Evolutionary conservation across 2,797 vertebrate species (phyloP), one percentile per base, ranked within the genome.

Genomic region (Loriculus beryllinus): DNA sequence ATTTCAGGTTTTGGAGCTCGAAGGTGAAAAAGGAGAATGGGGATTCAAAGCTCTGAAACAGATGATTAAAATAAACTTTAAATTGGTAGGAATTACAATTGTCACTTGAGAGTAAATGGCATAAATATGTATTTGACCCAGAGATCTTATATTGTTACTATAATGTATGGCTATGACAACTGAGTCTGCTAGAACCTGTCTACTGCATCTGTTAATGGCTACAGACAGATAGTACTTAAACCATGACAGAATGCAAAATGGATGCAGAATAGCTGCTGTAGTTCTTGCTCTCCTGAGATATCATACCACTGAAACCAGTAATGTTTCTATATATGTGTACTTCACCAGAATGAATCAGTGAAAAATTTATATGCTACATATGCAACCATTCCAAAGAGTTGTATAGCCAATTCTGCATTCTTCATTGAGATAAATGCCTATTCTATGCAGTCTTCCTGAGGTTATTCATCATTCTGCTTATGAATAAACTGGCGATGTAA

Each of bases 41-140:
- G 99, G 99, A 84, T 99, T 99, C 97, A 99, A 99, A 98, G 99
- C 99, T 93, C 97, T 99, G 96, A 99, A 99, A 98, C 99, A 99
- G 98, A 99, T 99, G 99, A 99, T 99, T 96, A 99, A 99, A 98
- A 99, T 99, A 97, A 99, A 99, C 97, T 99, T 99, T 97, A 99
- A 99, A 97, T 97, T 99, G 99, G 99, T 99, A 98, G 96, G 98
- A 90, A 70, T 93, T 93, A 20, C 75, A 52, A 7, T 74, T 91
- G 7, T 92, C 19, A n/a, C 11, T 95, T 78, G 49, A 69, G 49
- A 86, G 9, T 82, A 92, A 93, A 94, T 79, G 35, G 14, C 69
- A 39, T 75, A 52, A 89, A 89, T 91, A 57, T 29, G 12, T 65
- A 23, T 85, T 87, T 92, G 49, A 86, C 40, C 19, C 19, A 40